Evolutionary conservation across 1,140 invertebrate genomes (phyloP).

Genomic region (Cydia fagiglandana): DNA sequence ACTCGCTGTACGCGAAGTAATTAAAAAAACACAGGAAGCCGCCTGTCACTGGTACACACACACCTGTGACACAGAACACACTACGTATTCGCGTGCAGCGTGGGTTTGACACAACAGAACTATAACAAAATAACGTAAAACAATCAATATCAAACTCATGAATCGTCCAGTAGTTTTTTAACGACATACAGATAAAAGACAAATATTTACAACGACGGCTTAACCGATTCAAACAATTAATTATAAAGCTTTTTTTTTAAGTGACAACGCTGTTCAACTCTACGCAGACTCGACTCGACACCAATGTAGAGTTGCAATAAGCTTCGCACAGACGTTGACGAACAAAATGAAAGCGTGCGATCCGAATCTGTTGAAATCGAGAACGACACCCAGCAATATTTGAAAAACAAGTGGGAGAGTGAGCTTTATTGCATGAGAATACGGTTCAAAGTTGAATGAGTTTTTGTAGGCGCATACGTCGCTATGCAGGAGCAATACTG

Average conservation of each 20-base stretch:
- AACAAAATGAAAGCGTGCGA: background rate
- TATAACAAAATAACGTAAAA: no score
- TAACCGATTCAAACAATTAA: no score
- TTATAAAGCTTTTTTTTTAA: background rate
- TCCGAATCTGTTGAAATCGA: slow-evolving; percentile 1
- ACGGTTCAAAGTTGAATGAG: background rate
- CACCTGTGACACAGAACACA: no score
- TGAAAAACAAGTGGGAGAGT: background rate
- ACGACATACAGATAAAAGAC: no score
- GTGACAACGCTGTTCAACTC: background rate
- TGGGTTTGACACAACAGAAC: no score
- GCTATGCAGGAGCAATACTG: background rate
- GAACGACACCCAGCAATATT: background rate
- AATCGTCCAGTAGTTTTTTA: no score
- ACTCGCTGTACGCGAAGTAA: no score
- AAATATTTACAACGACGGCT: no score
- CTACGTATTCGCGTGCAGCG: no score
- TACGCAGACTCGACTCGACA: background rate
- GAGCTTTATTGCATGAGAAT: background rate
- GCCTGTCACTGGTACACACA: no score
- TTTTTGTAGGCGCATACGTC: background rate
- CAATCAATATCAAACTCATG: no score
- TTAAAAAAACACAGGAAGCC: no score
- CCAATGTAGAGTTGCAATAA: background rate
- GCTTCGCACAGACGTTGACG: background rate